Conservation (phyloP, 1,140 invertebrate genomes). For the Tetramorium simillimum region DNA sequence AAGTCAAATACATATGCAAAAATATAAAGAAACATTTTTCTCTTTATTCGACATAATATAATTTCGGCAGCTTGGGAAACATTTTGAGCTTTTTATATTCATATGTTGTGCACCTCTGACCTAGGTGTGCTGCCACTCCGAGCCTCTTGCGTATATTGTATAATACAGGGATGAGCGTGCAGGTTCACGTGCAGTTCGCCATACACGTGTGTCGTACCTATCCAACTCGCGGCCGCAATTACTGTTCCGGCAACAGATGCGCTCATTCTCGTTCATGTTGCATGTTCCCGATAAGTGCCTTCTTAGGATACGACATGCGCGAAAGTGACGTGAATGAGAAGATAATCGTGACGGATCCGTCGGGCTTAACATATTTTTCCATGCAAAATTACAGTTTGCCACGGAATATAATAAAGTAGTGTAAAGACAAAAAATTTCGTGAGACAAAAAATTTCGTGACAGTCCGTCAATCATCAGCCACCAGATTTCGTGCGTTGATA, state of each 20-base stretch:
- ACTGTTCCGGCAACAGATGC: conserved; percentile 69
- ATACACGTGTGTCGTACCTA: conserved; percentile 57
- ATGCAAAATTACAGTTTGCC: not conserved
- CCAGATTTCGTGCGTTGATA: not conserved
- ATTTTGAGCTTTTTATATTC: not conserved
- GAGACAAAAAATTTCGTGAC: not conserved
- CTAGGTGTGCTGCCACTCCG: not conserved
- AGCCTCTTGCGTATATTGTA: not conserved
- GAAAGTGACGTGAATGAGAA: conserved; percentile 9
- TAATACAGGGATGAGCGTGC: not conserved
- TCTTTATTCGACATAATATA: not conserved
- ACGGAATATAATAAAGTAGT: not conserved
- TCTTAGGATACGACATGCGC: conserved; percentile 36
- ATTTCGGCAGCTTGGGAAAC: not conserved
- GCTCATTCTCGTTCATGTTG: conserved; percentile 61
- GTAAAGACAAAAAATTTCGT: not conserved
- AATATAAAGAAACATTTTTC: too few species aligned
- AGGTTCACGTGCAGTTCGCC: conserved; percentile 38
- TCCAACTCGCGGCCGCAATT: conserved; percentile 55
- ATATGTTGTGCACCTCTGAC: conserved; percentile 4
- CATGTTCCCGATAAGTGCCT: conserved; percentile 20
- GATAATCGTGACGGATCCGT: not conserved
- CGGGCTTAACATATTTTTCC: not conserved
- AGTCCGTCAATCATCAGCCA: not conserved
- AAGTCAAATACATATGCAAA: too few species aligned